Evolutionary conservation across 2,113 vertebrate genomes (phyloP), one percentile per base, ranked within the genome.

Genomic region (Pao palembangensis): DNA sequence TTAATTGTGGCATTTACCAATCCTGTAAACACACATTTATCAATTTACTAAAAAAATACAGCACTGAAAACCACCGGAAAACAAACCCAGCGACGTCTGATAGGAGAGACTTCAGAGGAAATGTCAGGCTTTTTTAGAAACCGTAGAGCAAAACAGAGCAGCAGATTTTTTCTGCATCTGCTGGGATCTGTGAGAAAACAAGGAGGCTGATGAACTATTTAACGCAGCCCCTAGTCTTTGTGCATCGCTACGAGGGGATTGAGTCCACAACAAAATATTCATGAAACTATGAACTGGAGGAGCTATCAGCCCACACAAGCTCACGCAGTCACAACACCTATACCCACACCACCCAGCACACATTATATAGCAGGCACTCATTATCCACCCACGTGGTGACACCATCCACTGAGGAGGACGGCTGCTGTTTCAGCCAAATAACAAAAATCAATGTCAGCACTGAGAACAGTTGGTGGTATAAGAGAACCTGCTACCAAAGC

Each of bases 261-360:
- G 57, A 67, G 66, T 71, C 61, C 76, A 67, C 76, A 78, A 73
- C 67, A 59, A 64, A 79, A 80, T 85, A 88, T 86, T 83, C 78
- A 85, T 77, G 71, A 79, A 81, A 73, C 73, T 78, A 64, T 82
- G 82, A 86, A 83, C 72, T 82, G 61, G 51, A 77, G 78, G 67
- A 75, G 68, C 72, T 69, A 76, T 47, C 60, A 4, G 79, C 84
- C 82, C 72, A 85, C 81, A 79, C 81, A 74, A 19, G 38, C 69
- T 81, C 73, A 61, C 56, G 70, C 82, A 76, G 64, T 64, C 79
- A 70, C 73, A 78, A 74, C 52, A 23, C 64, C 69, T 68, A 75
- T 14, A 80, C 34, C 64, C 61, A 60, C 58, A 70, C 73, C 60
- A 61, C 75, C 73, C 68, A 53, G 77, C 64, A 79, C 72, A 81